phyloP scores from a whole-genome alignment of 2,888 invertebrate genomes.

The Macrosiphum euphorbiae region DNA sequence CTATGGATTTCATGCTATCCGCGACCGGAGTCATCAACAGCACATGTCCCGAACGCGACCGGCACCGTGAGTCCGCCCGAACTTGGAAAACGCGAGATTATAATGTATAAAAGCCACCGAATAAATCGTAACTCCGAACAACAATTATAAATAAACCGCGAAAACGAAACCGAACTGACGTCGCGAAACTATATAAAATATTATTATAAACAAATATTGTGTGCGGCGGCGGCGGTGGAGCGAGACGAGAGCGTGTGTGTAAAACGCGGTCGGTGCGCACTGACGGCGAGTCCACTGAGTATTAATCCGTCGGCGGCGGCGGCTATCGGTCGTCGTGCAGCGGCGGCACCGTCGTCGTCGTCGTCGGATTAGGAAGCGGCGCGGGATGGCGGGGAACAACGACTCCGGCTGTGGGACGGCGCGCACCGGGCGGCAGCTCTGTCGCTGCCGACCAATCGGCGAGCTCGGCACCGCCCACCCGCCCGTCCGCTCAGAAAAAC shows the following conservation, averaged over 20 bases:
- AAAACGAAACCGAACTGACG: neutral
- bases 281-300: conserved; percentile 52
- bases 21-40: conserved; percentile 28
- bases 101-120: neutral
- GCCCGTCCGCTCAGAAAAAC: neutral
- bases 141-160: neutral
- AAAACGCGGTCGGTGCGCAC: conserved; percentile 45
- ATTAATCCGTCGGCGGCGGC: conserved; percentile 4
- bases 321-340: neutral
- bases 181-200: neutral
- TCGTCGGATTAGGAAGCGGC: neutral
- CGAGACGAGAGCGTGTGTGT: neutral
- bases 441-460: neutral
- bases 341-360: conserved; percentile 20
- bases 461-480: conserved; percentile 29
- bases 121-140: neutral
- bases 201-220: neutral
- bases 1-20: conserved; percentile 63
- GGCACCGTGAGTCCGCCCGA: neutral
- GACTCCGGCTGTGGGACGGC: conserved; percentile 25
- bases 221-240: neutral
- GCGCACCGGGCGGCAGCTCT: conserved; percentile 15
- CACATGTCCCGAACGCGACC: conserved; percentile 18
- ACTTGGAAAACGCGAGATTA: neutral
- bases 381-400: conserved; percentile 18